Percentiles rank a stretch among this genome's conserved stretches.
These are phyloP conservation scores for Eulimnadia texana DNA, from an alignment of 1,140 invertebrate genomes.

Conservation along the genomic window DNA sequence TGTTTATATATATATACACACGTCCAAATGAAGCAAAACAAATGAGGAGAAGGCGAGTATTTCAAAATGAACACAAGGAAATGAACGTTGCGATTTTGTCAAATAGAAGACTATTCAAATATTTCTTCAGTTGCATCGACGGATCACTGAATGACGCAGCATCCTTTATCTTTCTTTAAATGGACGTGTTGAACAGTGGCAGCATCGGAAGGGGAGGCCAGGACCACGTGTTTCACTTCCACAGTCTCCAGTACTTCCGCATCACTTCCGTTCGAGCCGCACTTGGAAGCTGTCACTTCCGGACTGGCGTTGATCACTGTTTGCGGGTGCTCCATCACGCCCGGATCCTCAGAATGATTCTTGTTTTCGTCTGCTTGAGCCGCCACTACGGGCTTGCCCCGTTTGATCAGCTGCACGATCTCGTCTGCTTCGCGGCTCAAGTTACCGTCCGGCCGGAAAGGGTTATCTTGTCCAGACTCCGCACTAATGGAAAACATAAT, in stretches of 20 bases:
- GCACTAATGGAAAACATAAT: slow-evolving; percentile 46
- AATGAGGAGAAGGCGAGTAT: too few relatives aligned
- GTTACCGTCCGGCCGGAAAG: slow-evolving; percentile 89
- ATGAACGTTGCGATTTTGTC: too few relatives aligned
- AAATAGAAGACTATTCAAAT: too few relatives aligned
- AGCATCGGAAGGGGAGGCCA: slow-evolving; percentile 48
- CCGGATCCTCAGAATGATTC: background rate
- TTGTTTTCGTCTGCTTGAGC: background rate
- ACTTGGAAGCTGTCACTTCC: too few relatives aligned
- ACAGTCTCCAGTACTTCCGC: slow-evolving; percentile 31
- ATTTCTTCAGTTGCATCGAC: background rate
- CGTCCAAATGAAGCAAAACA: too few relatives aligned
- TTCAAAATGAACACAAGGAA: too few relatives aligned
- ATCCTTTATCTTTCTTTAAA: slow-evolving; percentile 77
- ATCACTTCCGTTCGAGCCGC: slow-evolving; percentile 27
- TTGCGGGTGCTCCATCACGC: too few relatives aligned
- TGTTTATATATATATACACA: too few relatives aligned
- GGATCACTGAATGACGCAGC: slow-evolving; percentile 67
- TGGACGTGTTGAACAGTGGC: slow-evolving; percentile 67
- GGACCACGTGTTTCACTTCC: slow-evolving; percentile 55
- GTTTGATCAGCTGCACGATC: slow-evolving; percentile 85
- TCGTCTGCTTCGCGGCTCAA: slow-evolving; percentile 87
- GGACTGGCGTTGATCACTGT: too few relatives aligned
- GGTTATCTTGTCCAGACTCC: slow-evolving; percentile 91
- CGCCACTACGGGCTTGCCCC: slow-evolving; percentile 32